Evolutionary conservation across 1,140 invertebrate species (phyloP).

Genomic region (Octopus sinensis): DNA sequence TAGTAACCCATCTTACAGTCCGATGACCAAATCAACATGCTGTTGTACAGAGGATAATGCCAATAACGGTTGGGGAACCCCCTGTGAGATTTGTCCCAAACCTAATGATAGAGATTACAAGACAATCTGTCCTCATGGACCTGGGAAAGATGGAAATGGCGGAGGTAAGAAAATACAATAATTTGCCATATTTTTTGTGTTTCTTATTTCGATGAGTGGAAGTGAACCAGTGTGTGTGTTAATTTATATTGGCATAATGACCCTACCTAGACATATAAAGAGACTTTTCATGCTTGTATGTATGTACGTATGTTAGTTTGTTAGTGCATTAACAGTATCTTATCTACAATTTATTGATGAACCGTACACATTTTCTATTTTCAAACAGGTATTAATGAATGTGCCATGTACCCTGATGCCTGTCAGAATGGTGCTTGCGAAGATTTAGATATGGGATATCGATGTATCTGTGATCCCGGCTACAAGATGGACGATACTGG

Average conservation of each 20-base stretch:
- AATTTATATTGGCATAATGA: too few species aligned
- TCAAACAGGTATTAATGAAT: slow-evolving; percentile 55
- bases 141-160: slow-evolving; percentile 78
- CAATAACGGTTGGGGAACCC: slow-evolving; percentile 77
- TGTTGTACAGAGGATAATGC: slow-evolving; percentile 74
- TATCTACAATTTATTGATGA: too few species aligned
- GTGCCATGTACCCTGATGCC: slow-evolving; percentile 45
- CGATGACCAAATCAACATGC: slow-evolving; percentile 80
- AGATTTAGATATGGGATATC: slow-evolving; percentile 51
- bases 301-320: too few species aligned
- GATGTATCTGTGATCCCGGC: slow-evolving; percentile 61
- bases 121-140: slow-evolving; percentile 73
- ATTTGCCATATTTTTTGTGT: too few species aligned
- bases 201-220: too few species aligned
- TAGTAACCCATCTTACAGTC: slow-evolving; percentile 70
- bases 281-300: too few species aligned
- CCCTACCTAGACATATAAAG: too few species aligned
- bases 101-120: slow-evolving; percentile 71
- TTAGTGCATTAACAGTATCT: too few species aligned
- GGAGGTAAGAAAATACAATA: slow-evolving; percentile 62
- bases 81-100: slow-evolving; percentile 75
- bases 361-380: too few species aligned
- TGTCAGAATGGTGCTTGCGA: slow-evolving; percentile 55
- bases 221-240: too few species aligned
- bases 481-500: slow-evolving; percentile 70